phyloP scores from a whole-genome alignment of 1,140 invertebrate species.

The Lordiphosa mommai region DNA sequence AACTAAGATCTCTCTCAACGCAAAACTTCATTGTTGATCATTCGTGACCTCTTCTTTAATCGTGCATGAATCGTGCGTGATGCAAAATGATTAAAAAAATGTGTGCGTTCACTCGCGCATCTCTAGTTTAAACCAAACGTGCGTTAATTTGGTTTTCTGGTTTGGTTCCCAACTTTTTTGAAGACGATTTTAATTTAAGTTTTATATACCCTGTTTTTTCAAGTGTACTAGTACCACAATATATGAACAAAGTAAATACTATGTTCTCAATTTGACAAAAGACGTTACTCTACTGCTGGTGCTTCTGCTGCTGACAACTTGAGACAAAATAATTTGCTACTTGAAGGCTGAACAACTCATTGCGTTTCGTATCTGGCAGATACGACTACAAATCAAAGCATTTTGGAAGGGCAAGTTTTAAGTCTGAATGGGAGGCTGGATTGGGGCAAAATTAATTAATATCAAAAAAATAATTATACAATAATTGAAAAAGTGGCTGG shows the following conservation, averaged over 20 bases:
- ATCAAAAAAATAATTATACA: conserved; percentile 30
- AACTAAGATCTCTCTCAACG: too few species aligned
- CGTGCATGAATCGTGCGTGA: too few species aligned
- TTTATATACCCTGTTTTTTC: too few species aligned
- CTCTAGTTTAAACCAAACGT: too few species aligned
- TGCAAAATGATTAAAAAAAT: too few species aligned
- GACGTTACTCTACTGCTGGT: conserved; percentile 21
- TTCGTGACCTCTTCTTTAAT: too few species aligned
- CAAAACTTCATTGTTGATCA: too few species aligned
- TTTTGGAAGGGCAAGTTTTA: conserved; percentile 21
- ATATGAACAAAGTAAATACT: conserved; percentile 12
- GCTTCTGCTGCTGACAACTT: conserved; percentile 58
- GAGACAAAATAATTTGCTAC: conserved; percentile 76
- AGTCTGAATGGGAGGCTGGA: neutral
- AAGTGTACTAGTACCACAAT: conserved; percentile 16
- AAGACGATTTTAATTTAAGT: too few species aligned
- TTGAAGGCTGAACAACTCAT: conserved; percentile 40
- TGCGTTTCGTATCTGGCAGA: conserved; percentile 36
- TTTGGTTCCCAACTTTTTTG: too few species aligned
- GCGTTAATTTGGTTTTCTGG: too few species aligned
- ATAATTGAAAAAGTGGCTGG: neutral
- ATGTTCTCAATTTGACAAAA: conserved; percentile 49
- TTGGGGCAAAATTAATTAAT: conserved; percentile 33
- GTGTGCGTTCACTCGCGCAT: too few species aligned
- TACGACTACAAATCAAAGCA: conserved; percentile 28